Evolutionary conservation across 2,888 invertebrate genomes (phyloP).

Genomic region (Eurois occulta): DNA sequence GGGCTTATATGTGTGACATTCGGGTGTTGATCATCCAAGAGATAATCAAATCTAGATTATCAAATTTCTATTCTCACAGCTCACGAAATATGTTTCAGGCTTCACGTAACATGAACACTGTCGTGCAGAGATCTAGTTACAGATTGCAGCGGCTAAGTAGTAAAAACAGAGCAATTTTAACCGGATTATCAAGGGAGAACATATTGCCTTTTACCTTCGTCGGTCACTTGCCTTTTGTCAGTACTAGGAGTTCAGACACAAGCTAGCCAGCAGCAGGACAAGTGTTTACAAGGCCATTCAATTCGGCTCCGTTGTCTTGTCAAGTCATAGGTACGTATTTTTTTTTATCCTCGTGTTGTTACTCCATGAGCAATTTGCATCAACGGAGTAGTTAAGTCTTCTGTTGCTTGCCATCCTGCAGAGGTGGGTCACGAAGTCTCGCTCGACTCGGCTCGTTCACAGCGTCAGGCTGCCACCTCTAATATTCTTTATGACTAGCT

Average conservation of each 20-base stretch:
- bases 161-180: constrained; percentile 5
- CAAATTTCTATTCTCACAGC: background rate
- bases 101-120: constrained; percentile 1
- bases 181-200: too few species aligned
- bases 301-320: background rate
- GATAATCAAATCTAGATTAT: too few species aligned
- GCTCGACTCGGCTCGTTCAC: too few species aligned
- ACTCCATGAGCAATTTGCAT: background rate
- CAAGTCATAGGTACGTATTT: background rate
- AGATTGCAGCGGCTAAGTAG: background rate
- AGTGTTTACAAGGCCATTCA: background rate
- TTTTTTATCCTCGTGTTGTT: background rate
- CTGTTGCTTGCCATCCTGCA: background rate
- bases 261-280: background rate
- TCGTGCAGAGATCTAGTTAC: background rate
- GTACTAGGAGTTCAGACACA: background rate
- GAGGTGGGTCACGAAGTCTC: background rate
- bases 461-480: background rate
- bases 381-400: background rate
- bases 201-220: background rate
- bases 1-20: background rate
- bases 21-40: background rate
- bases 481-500: background rate
- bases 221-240: background rate
- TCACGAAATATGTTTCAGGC: background rate